These are phyloP conservation scores for Trichacis sp. DNA, from an alignment of 2,888 invertebrate species.

Conservation along the genomic window DNA sequence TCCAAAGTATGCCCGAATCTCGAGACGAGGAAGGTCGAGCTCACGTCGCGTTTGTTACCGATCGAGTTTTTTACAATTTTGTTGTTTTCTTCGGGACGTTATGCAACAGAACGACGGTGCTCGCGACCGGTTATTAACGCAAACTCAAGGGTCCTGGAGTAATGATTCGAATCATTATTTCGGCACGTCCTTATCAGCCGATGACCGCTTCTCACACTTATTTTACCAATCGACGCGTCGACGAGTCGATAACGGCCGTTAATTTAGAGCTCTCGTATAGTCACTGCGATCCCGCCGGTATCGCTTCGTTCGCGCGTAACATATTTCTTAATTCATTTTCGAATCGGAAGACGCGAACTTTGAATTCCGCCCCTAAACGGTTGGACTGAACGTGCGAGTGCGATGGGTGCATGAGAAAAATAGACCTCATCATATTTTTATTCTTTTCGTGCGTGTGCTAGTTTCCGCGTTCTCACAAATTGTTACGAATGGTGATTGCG, in stretches of 20 bases:
- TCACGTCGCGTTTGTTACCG: slow-evolving; percentile 32
- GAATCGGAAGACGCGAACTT: slow-evolving; percentile 20
- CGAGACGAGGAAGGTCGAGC: slow-evolving; percentile 16
- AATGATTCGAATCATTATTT: slow-evolving; percentile 33
- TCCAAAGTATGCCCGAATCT: slow-evolving; percentile 32
- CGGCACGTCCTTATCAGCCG: slow-evolving; percentile 28
- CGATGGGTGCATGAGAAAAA: slow-evolving; percentile 9
- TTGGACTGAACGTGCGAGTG: slow-evolving; percentile 18
- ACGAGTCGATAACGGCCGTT: too few relatives aligned
- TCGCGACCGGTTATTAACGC: slow-evolving; percentile 26
- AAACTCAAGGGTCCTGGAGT: slow-evolving; percentile 29
- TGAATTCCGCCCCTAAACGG: slow-evolving; percentile 12
- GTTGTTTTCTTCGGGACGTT: too few relatives aligned
- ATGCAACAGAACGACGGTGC: slow-evolving; percentile 22
- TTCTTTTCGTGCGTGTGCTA: too few relatives aligned
- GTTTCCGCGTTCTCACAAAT: too few relatives aligned
- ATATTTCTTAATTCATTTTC: too few relatives aligned
- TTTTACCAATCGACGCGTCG: too few relatives aligned
- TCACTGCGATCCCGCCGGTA: slow-evolving; percentile 25
- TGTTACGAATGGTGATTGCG: too few relatives aligned
- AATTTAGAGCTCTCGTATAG: slow-evolving; percentile 34
- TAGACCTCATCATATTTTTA: too few relatives aligned
- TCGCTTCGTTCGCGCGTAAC: slow-evolving; percentile 6
- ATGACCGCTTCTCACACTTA: slow-evolving; percentile 27
- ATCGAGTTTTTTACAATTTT: slow-evolving; percentile 22